Evolutionary conservation across 2,888 invertebrate genomes (phyloP), one percentile per base, ranked within the genome.

Genomic region (Apomyelois bistriatella): DNA sequence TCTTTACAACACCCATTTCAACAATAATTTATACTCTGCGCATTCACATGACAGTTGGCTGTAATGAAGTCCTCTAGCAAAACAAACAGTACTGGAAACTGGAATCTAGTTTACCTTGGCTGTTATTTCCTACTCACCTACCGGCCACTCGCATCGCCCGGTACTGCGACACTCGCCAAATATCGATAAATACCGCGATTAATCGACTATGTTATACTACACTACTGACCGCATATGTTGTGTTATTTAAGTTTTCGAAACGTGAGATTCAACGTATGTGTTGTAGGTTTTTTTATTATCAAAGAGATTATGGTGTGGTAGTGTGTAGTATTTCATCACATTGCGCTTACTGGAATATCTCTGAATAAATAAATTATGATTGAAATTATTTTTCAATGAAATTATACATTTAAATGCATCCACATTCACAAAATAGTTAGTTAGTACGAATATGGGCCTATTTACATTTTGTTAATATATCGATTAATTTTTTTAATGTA

Each of bases 101-200:
- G 78, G 83, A 82, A 85, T 84, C 85, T 76, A 68, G 87, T 74
- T 88, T 78, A 76, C 89, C 89, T 89, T 89, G 89, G 75, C 60
- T 70, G 75, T 68, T 75, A 79, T 86, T 88, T 89, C 89, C 89
- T 88, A 85, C 82, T 84, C 76, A 74, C 72, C 61, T 68, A 72
- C 69, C 63, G 72, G 61, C 66, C 62, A 58, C 61, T 60, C 60
- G 58, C 65, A 61, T 59, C 62, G 62, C 68, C 66, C 66, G 62
- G 58, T 61, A 57, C 57, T 47, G 40, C 53, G 52, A 41, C 50
- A 48, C 50, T 48, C 35, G 41, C 48, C 35, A 49, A 43, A 40
- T 48, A 43, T 46, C 52, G 56, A 53, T 54, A 55, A 41, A 53
- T 46, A 13, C 15, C 38, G 49, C 32, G n/a, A 49, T 30, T 46